Conservation (phyloP, 2,888 invertebrate species). For the Aleiodes leptofemur region DNA sequence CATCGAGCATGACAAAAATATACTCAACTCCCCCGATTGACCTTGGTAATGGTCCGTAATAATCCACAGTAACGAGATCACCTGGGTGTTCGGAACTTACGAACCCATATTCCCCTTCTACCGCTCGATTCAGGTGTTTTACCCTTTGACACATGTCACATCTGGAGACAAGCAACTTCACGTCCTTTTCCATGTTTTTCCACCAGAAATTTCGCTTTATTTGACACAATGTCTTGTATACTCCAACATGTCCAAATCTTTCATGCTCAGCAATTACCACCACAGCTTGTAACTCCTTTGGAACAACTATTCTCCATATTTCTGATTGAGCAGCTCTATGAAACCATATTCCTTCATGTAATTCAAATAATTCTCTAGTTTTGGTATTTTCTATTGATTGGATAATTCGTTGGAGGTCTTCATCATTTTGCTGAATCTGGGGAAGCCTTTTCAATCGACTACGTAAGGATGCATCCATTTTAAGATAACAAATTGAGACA, state of each 20-base stretch:
- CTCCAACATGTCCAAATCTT: background rate
- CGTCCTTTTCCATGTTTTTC: background rate
- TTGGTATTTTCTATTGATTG: background rate
- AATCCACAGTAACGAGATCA: slow-evolving; percentile 36
- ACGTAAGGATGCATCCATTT: background rate
- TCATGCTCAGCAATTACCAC: too few species aligned
- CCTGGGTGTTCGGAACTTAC: slow-evolving; percentile 1
- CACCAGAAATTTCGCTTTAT: slow-evolving; percentile 18
- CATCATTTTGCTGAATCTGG: background rate
- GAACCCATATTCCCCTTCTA: slow-evolving; percentile 29
- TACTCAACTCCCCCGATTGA: slow-evolving; percentile 34
- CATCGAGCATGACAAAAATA: slow-evolving; percentile 37
- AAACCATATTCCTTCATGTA: background rate
- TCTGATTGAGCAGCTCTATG: background rate
- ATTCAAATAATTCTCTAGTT: background rate
- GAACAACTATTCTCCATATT: background rate
- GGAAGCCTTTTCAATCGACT: background rate
- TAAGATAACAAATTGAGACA: background rate
- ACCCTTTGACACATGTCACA: slow-evolving; percentile 38
- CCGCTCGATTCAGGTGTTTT: background rate
- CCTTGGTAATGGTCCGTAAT: slow-evolving; percentile 33
- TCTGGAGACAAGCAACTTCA: background rate
- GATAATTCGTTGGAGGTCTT: background rate
- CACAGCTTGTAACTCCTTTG: background rate
- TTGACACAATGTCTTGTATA: background rate